Base-by-base conservation (phyloP, 2,113 vertebrate species). In the Chauna torquata region DNA sequence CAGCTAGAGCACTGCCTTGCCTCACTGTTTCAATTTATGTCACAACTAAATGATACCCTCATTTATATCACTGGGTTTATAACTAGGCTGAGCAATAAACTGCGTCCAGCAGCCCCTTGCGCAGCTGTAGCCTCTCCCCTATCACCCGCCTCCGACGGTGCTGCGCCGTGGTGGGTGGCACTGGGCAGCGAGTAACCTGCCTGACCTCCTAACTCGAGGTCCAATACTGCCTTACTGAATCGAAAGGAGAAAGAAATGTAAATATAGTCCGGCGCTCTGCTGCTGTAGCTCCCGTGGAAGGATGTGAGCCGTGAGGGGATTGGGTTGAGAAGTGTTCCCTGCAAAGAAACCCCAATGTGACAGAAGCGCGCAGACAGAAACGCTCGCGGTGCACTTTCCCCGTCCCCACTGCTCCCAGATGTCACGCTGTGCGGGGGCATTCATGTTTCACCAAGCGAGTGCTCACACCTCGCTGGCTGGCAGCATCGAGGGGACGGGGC, bases 401-500 rank as follows among this genome's bases (percentile, higher is more conserved):
- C 88, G 78, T 92, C 93, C 80, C 90, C 87, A 81, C 78, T 96
- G 86, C 78, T 87, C 88, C 94, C 72, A 62, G 82, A 65, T 98
- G 97, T 96, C 97, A 96, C 62, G 24, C 82, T 98, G 97, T 98
- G 97, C 85, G 68, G 98, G 95, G 96, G 97, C 97, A 97, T 98
- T 98, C 98, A 98, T 98, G 97, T 98, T 98, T 98, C 98, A 98
- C 98, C 97, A 98, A 92, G 95, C 42, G 49, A 71, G 83, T 83
- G 88, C 97, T 97, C 96, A 97, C 96, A 97, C 94, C 95, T 95
- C 70, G 87, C 95, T 96, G 95, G 97, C 81, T 64, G 96, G 97
- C 95, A 94, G 95, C 95, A 97, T 96, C 93, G 94, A 98, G 92
- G 75, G 98, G 97, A 88, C 61, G 71, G 93, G 82, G 88, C 52